phyloP scores from a whole-genome alignment of 1,140 invertebrate genomes.

The Bombus ignitus region DNA sequence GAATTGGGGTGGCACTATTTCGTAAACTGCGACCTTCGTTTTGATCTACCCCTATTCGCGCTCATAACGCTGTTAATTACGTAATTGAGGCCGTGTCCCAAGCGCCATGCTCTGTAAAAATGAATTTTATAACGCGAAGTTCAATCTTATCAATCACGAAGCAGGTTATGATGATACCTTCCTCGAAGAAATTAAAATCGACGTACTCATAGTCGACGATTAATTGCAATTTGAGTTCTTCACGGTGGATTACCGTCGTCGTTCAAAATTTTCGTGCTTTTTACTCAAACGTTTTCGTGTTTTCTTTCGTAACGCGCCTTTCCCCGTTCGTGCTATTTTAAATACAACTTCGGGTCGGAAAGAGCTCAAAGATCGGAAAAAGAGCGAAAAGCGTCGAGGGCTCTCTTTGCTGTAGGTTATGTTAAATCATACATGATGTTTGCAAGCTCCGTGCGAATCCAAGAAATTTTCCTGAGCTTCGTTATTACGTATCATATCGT shows the following conservation, averaged over 20 bases:
- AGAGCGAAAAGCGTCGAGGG: slow-evolving; percentile 26
- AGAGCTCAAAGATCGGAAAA: slow-evolving; percentile 27
- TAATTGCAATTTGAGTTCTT: background rate
- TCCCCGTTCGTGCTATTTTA: background rate
- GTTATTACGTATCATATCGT: slow-evolving; percentile 7
- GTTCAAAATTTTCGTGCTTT: background rate
- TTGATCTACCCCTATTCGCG: background rate
- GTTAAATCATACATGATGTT: slow-evolving; percentile 40
- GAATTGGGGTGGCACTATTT: background rate
- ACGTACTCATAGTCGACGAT: too few species aligned
- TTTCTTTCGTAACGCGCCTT: slow-evolving; percentile 1
- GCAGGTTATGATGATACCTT: background rate
- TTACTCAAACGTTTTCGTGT: background rate
- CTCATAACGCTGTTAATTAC: background rate
- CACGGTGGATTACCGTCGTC: background rate
- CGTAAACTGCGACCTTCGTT: slow-evolving; percentile 21
- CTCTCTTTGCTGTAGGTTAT: slow-evolving; percentile 30
- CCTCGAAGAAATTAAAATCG: background rate
- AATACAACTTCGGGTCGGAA: slow-evolving; percentile 5
- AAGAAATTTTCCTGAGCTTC: background rate
- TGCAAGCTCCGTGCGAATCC: slow-evolving; percentile 25
- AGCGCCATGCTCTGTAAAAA: too few species aligned
- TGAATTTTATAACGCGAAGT: background rate
- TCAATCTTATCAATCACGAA: too few species aligned
- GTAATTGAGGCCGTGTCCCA: background rate